Evolutionary conservation across 64 coral and sea anemone genomes (phyloP), one percentile per base, ranked within the genome.

Genomic region (Cladopsammia gracilis): DNA sequence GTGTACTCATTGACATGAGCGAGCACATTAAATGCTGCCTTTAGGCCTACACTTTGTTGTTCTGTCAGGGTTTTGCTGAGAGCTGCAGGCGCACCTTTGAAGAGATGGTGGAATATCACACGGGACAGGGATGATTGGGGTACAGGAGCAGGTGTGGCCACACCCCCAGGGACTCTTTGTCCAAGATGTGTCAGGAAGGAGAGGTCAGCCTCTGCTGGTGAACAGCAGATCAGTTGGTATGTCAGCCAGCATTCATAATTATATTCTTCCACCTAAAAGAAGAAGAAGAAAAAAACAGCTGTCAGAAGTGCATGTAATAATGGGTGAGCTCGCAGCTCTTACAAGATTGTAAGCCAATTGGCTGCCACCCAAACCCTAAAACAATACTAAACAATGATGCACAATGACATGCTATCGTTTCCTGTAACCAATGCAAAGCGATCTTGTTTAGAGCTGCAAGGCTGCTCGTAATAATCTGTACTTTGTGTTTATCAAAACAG

Each of bases 201-300:
- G 53, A 91, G 18, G 14, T 84, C 89, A 6, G n/a, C 22, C 14
- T 58, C 49, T 19, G 77, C 16, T 84, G 89, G 89, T 25, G 19
- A 48, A 24, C 56, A 59, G 52, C 80, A 70, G 44, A 84, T 71
- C 20, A 91, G 64, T 47, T 91, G 78, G 44, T 58, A 91, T 11
- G 89, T 82, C 2, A 91, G 56, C 89, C 89, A 91, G 69, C 71
- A 83, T 22, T 91, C 89, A 47, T 73, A 59, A 18, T 84, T 71
- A 45, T 91, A 91, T 16, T 83, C 51, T 2, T 91, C 89, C 23
- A 79, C 56, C 89, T 91, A 53, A 15, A 1, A 42, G 19, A 16
- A 25, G 42, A 26, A 4, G 49, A 59, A 72, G 7, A 66, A 0
- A 48, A 49, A 3, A 73, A 59, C 20, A 5, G 51, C 15, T 69